These are phyloP conservation scores for Lagorchestes hirsutus DNA, from an alignment of 2,797 vertebrate species.

Conservation along the genomic window DNA sequence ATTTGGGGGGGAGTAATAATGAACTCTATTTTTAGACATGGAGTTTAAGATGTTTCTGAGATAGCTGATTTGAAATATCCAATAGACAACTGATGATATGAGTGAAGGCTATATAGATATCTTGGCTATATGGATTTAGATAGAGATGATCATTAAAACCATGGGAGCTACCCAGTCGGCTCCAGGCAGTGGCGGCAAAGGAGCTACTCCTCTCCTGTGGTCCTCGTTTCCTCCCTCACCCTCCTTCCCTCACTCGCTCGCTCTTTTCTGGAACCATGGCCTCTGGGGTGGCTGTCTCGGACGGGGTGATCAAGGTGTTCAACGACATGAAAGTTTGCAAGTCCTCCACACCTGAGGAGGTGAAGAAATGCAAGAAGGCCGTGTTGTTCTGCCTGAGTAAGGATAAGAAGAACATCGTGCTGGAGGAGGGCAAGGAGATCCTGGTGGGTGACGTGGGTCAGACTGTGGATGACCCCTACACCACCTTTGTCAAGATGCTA, in stretches of 20 bases:
- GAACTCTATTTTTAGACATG: not conserved
- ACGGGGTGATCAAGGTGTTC: conserved; percentile 91
- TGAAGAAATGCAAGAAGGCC: conserved; percentile 93
- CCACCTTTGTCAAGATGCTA: conserved; percentile 91
- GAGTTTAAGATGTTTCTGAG: not conserved
- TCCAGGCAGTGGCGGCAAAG: too few relatives aligned
- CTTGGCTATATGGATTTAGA: not conserved
- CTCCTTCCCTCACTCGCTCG: too few relatives aligned
- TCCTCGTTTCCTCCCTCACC: too few relatives aligned
- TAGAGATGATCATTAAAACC: not conserved
- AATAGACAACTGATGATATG: not conserved
- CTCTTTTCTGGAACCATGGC: conserved; percentile 77
- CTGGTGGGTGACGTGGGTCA: conserved; percentile 90
- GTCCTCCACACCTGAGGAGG: conserved; percentile 90
- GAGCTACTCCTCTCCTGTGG: not conserved
- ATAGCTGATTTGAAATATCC: not conserved
- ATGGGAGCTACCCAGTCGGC: not conserved
- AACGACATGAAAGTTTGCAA: conserved; percentile 96
- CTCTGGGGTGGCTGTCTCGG: conserved; percentile 91
- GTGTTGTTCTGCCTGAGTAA: conserved; percentile 92
- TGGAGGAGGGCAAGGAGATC: conserved; percentile 91
- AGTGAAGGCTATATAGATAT: not conserved
- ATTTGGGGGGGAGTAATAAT: not conserved
- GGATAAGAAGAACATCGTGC: conserved; percentile 91
- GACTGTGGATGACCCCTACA: conserved; percentile 88